These are phyloP conservation scores for Heterodera schachtii DNA, from an alignment of 1,140 invertebrate species.

Conservation along the genomic window DNA sequence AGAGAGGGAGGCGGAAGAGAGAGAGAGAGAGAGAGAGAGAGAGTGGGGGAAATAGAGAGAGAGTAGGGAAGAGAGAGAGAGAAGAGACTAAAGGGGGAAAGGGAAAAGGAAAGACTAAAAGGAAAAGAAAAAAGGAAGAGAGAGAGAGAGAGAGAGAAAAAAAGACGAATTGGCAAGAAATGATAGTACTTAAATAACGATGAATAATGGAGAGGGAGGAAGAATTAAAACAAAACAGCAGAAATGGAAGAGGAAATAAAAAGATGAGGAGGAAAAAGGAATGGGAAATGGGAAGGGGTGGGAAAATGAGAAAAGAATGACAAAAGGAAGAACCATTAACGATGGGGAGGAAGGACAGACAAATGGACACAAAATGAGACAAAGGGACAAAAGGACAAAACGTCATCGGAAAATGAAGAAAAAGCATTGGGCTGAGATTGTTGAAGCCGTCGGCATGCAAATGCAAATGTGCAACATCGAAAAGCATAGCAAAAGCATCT, in stretches of 20 bases:
- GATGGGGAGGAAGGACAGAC: too few relatives aligned
- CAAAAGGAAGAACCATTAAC: too few relatives aligned
- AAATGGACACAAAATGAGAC: too few relatives aligned
- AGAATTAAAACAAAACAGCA: not conserved
- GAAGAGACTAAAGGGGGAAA: not conserved
- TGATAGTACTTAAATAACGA: not conserved
- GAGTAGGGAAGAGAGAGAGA: not conserved
- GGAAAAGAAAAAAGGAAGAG: not conserved
- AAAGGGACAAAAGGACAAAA: too few relatives aligned
- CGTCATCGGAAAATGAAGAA: too few relatives aligned
- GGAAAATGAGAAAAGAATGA: not conserved
- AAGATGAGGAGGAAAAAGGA: not conserved
- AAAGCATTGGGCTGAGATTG: too few relatives aligned
- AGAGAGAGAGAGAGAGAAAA: not conserved
- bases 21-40: not conserved
- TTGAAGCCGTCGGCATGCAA: too few relatives aligned
- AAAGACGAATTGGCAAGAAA: not conserved
- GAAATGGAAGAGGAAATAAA: not conserved
- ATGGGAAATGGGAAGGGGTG: not conserved
- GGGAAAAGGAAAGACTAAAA: not conserved
- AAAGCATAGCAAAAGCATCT: not conserved
- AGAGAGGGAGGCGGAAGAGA: not conserved
- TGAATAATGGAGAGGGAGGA: not conserved
- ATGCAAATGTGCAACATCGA: too few relatives aligned
- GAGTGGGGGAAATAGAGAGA: constrained; percentile 13